phyloP scores from a whole-genome alignment of 2,113 vertebrate genomes.

The Salvelinus fontinalis region DNA sequence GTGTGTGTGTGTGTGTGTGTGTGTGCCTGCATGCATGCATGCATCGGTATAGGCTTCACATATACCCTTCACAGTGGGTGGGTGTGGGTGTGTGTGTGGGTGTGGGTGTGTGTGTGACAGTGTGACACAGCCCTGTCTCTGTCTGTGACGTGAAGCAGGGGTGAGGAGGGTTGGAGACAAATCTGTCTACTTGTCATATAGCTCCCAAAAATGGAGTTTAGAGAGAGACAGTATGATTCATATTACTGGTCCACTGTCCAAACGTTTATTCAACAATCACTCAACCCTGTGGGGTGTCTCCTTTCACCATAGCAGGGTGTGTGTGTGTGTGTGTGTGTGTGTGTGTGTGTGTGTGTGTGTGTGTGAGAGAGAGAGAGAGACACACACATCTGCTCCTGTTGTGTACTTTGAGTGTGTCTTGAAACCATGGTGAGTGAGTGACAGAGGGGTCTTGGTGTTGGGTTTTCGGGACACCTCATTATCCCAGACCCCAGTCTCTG shows the following conservation, averaged over 20 bases:
- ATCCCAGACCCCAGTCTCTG: neutral
- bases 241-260: constrained; percentile 13
- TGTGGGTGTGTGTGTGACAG: too few relatives aligned
- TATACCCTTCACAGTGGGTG: too few relatives aligned
- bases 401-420: too few relatives aligned
- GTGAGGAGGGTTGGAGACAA: constrained; percentile 15
- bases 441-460: neutral
- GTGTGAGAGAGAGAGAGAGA: too few relatives aligned
- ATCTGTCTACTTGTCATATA: constrained; percentile 12
- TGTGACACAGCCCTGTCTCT: neutral
- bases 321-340: too few relatives aligned
- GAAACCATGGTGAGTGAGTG: neutral
- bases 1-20: neutral
- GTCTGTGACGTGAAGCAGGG: neutral
- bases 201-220: constrained; percentile 19
- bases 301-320: neutral
- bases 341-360: too few relatives aligned
- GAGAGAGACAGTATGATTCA: constrained; percentile 23
- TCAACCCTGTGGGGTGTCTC: constrained; percentile 8
- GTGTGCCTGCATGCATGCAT: neutral
- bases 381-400: too few relatives aligned
- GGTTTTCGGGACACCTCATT: neutral
- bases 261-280: constrained; percentile 34
- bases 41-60: too few relatives aligned
- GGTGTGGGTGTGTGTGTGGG: too few relatives aligned